A percentile compares a stretch with the other conserved stretches of the same genome.
These are phyloP conservation scores for Myiozetetes cayanensis DNA, from an alignment of 2,113 vertebrate genomes.

Conservation along the genomic window DNA sequence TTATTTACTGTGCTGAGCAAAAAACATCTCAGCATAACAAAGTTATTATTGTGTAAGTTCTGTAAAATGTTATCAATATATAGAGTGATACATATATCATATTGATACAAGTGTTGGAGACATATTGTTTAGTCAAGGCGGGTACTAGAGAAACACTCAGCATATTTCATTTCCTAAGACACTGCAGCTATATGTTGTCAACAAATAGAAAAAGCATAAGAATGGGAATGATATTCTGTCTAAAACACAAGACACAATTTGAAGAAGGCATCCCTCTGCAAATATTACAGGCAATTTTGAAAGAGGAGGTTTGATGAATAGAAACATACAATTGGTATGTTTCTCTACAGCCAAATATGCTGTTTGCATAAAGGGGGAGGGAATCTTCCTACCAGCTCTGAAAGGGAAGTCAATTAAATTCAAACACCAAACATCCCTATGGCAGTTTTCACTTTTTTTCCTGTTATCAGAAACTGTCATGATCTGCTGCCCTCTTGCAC, in stretches of 20 bases:
- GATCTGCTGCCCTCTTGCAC: neutral
- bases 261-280: neutral
- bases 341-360: neutral
- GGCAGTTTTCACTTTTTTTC: neutral
- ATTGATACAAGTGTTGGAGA: neutral
- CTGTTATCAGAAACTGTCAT: neutral
- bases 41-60: neutral
- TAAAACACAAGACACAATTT: neutral
- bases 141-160: neutral
- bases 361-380: neutral
- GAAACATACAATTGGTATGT: neutral
- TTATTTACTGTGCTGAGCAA: neutral
- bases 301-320: neutral
- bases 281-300: neutral
- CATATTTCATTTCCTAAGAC: neutral
- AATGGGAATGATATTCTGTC: neutral
- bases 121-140: neutral
- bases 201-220: neutral
- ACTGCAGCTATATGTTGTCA: neutral
- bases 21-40: neutral
- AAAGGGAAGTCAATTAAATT: neutral
- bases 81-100: neutral
- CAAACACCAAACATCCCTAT: neutral
- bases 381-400: neutral
- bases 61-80: neutral